Percentiles rank a stretch among this genome's conserved stretches.
These are phyloP conservation scores for Drosophila carrolli DNA, from an alignment of 1,140 invertebrate genomes.

Conservation along the genomic window DNA sequence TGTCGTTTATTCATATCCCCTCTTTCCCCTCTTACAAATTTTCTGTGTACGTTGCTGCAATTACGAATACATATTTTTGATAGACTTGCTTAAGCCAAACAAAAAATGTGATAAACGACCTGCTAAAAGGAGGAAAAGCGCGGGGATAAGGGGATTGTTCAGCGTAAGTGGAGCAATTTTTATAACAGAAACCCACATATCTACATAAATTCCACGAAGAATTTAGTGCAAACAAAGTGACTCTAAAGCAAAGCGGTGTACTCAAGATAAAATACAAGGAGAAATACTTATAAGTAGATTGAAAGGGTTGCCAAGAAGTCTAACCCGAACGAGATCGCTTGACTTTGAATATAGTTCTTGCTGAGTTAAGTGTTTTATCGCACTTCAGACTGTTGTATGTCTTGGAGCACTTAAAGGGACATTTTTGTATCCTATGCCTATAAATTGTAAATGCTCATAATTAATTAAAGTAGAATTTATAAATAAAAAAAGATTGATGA, in stretches of 20 bases:
- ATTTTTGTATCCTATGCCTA: neutral
- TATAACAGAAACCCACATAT: conserved; percentile 50
- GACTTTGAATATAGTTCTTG: conserved; percentile 1
- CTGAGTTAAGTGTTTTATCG: neutral
- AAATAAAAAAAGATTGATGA: neutral
- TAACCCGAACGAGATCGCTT: conserved; percentile 11
- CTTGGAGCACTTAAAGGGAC: neutral
- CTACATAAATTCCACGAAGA: conserved; percentile 13
- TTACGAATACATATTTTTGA: conserved; percentile 64
- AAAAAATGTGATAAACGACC: conserved; percentile 55
- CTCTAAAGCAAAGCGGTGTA: conserved; percentile 1
- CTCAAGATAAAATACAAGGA: conserved; percentile 20
- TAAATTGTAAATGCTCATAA: too few relatives aligned
- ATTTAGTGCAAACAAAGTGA: conserved; percentile 17
- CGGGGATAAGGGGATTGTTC: conserved; percentile 4
- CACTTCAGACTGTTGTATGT: conserved; percentile 4
- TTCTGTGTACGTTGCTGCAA: conserved; percentile 49
- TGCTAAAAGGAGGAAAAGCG: conserved; percentile 38
- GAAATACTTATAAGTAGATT: conserved; percentile 15
- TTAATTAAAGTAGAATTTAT: too few relatives aligned
- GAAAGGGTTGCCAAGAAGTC: neutral
- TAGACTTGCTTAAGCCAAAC: conserved; percentile 50
- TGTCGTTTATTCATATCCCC: conserved; percentile 3
- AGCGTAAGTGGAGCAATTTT: conserved; percentile 42
- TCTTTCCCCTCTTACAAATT: neutral